These are phyloP conservation scores for Sinopyrophorus schimmeli DNA, from an alignment of 2,888 invertebrate genomes.

Conservation along the genomic window DNA sequence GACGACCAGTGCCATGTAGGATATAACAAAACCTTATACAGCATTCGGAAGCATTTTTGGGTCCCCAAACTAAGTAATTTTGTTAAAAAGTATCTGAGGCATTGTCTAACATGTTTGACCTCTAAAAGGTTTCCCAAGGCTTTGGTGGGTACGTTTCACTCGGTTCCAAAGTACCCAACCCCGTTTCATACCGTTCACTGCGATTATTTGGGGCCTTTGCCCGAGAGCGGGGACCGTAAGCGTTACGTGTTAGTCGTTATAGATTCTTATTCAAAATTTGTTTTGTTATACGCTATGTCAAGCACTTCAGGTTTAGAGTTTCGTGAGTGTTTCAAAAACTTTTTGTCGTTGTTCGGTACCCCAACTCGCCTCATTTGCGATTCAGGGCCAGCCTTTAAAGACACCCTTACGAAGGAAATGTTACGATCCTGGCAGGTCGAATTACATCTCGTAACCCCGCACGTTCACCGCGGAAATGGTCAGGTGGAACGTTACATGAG, in stretches of 20 bases:
- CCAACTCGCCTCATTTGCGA: constrained; percentile 10
- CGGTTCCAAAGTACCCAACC: too few relatives aligned
- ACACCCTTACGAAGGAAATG: not conserved
- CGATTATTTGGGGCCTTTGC: not conserved
- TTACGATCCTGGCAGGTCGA: constrained; percentile 4
- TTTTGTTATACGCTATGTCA: constrained; percentile 2
- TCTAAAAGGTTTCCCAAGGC: too few relatives aligned
- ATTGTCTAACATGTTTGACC: too few relatives aligned
- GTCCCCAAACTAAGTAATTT: too few relatives aligned
- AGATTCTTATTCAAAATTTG: constrained; percentile 15
- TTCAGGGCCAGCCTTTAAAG: constrained; percentile 6
- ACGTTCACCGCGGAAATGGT: constrained; percentile 9
- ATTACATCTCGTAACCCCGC: constrained; percentile 10
- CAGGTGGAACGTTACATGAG: constrained; percentile 13
- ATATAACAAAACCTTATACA: too few relatives aligned
- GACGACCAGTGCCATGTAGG: too few relatives aligned
- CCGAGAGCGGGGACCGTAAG: not conserved
- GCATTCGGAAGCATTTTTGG: too few relatives aligned
- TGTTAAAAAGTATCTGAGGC: too few relatives aligned
- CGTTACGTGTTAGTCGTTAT: constrained; percentile 10
- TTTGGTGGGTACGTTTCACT: too few relatives aligned
- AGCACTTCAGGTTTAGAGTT: constrained; percentile 1
- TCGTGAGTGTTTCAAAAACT: not conserved
- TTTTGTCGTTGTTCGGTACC: constrained; percentile 14
- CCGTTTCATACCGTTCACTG: too few relatives aligned